Conservation (phyloP, 1,140 invertebrate species). For the Anagrus nilaparvatae region DNA sequence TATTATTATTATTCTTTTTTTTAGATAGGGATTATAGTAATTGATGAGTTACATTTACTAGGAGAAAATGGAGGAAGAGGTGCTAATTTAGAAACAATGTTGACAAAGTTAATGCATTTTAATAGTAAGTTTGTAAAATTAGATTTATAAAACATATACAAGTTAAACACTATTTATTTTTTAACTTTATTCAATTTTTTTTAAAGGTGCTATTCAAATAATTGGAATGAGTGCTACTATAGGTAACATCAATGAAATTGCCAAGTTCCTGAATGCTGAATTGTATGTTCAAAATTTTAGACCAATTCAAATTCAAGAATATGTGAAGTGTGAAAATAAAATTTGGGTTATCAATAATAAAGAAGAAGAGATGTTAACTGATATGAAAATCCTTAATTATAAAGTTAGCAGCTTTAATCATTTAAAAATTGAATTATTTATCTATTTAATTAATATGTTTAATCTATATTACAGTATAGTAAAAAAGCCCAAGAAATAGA, state of each 20-base stretch:
- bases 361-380: constrained; percentile 30
- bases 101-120: constrained; percentile 69
- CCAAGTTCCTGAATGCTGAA: constrained; percentile 66
- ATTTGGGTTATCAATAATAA: constrained; percentile 56
- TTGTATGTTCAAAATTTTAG: constrained; percentile 78
- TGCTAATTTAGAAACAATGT: constrained; percentile 67
- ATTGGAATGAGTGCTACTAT: constrained; percentile 97
- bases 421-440: constrained; percentile 7
- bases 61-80: constrained; percentile 75
- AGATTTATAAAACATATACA: too few species aligned
- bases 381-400: constrained; percentile 36
- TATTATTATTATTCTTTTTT: constrained; percentile 10
- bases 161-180: too few species aligned
- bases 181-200: constrained; percentile 24
- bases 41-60: constrained; percentile 93
- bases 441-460: constrained; percentile 8
- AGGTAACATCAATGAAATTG: constrained; percentile 78
- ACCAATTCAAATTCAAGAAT: constrained; percentile 80
- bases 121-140: constrained; percentile 44
- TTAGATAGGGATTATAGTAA: constrained; percentile 57
- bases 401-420: too few species aligned
- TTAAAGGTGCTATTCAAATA: constrained; percentile 70
- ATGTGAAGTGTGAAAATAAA: constrained; percentile 68
- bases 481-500: constrained; percentile 52
- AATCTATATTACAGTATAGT: too few species aligned